These are phyloP conservation scores for Drosophila phalerata DNA, from an alignment of 2,888 invertebrate genomes.

Conservation along the genomic window DNA sequence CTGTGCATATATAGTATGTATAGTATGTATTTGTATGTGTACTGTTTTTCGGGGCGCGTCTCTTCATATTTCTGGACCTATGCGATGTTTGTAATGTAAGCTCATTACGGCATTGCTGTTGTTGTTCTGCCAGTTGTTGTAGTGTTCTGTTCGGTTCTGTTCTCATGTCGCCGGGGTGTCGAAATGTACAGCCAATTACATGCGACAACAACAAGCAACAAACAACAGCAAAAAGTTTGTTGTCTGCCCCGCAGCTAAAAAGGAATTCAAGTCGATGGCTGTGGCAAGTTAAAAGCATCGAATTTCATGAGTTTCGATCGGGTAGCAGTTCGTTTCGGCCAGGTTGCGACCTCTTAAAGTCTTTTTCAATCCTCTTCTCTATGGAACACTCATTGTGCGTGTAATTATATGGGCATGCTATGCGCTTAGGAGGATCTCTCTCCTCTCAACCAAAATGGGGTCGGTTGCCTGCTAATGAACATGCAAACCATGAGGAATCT, in stretches of 20 bases:
- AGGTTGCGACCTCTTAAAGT: slow-evolving; percentile 57
- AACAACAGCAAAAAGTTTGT: slow-evolving; percentile 27
- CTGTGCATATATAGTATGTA: not conserved
- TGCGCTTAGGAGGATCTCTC: slow-evolving; percentile 33
- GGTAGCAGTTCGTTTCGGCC: slow-evolving; percentile 14
- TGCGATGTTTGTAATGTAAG: slow-evolving; percentile 68
- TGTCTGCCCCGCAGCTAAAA: slow-evolving; percentile 55
- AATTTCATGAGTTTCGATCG: slow-evolving; percentile 74
- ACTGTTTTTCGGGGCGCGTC: slow-evolving; percentile 35
- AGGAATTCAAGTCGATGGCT: slow-evolving; percentile 72
- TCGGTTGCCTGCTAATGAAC: slow-evolving; percentile 49
- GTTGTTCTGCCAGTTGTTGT: slow-evolving; percentile 32
- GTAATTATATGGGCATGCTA: slow-evolving; percentile 74
- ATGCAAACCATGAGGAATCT: slow-evolving; percentile 46
- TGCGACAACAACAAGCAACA: slow-evolving; percentile 64
- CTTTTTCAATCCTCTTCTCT: slow-evolving; percentile 27
- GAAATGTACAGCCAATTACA: slow-evolving; percentile 80
- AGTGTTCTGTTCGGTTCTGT: slow-evolving; percentile 32
- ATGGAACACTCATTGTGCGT: slow-evolving; percentile 50
- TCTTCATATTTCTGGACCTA: slow-evolving; percentile 53
- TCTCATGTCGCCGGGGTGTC: slow-evolving; percentile 76
- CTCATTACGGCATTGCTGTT: slow-evolving; percentile 71
- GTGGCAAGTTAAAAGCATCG: slow-evolving; percentile 63
- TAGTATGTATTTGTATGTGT: not conserved
- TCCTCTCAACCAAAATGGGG: slow-evolving; percentile 39